Base-by-base conservation (phyloP, 1,140 invertebrate genomes). In the Drosophila erecta region DNA sequence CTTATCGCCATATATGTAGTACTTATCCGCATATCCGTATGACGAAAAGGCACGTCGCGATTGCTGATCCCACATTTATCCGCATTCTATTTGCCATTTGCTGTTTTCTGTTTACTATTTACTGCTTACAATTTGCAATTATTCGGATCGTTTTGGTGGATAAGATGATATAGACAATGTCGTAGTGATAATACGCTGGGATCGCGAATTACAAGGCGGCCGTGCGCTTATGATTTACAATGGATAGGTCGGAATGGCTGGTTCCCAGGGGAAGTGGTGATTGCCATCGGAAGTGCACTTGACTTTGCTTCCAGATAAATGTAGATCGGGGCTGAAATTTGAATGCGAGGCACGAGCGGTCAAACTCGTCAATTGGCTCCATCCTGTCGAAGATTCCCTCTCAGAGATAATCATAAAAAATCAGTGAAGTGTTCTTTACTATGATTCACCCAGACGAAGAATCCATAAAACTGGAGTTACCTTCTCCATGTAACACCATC, bases 101-200 rank as follows among this genome's bases (percentile, higher is more conserved):
- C 54, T 54, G 67, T 67, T 67, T 76, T 7, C 30, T 30, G 72
- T 60, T 43, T 40, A 27, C 17, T 22, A 37, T 66, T 76, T 76
- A 43, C 55, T 33, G 14, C 4, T 4, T 38, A 38, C 37, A 14
- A 38, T 59, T 51, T 46, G 50, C 55, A 76, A 69, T 76, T 69
- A 41, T 55, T 57, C 30, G 33, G 43, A 76, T 76, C 56, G 41
- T 43, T 70, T 61, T 30, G 44, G 43, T 51, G 67, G 74, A 76
- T 76, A 76, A 76, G 62, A 61, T 61, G 55, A 27, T 53, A 40
- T 14, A 49, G 47, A 76, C 71, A 76, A 76, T 75, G 59, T 40
- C 40, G 37, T 17, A 35, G 35, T 35, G 73, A 76, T 76, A 66
- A 57, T 66, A 17, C 49, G 33, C 22, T 49, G 49, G 60, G 70